phyloP scores from a whole-genome alignment of 2,888 invertebrate genomes.

The Slavum lentiscoides region DNA sequence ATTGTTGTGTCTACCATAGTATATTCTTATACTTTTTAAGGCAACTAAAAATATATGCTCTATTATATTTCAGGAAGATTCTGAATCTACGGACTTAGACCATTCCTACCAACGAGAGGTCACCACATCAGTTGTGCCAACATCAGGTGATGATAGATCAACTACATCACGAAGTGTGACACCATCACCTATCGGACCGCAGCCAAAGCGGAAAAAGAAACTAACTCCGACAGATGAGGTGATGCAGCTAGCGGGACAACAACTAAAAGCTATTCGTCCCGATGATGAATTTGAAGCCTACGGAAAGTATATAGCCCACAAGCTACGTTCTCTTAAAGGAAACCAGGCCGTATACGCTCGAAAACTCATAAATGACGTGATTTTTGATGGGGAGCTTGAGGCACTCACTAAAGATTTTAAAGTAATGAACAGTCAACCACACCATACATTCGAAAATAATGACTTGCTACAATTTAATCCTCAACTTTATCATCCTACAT shows the following conservation, averaged over 20 bases:
- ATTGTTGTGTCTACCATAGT: neutral
- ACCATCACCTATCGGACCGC: constrained; percentile 12
- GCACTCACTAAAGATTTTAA: constrained; percentile 30
- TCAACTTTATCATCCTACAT: constrained; percentile 6
- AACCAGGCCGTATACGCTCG: constrained; percentile 8
- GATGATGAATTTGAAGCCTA: constrained; percentile 22
- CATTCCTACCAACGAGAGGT: constrained; percentile 8
- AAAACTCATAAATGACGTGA: constrained; percentile 29
- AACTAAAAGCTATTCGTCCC: neutral
- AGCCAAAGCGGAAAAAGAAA: constrained; percentile 24
- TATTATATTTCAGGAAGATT: constrained; percentile 27
- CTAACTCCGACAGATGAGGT: constrained; percentile 31
- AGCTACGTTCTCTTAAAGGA: constrained; percentile 22
- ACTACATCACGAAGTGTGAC: constrained; percentile 25
- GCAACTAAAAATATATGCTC: constrained; percentile 14
- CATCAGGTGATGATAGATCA: constrained; percentile 25
- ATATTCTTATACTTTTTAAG: constrained; percentile 8
- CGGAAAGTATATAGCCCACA: constrained; percentile 31
- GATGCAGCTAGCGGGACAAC: constrained; percentile 17
- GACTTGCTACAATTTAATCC: constrained; percentile 19
- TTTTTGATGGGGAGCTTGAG: constrained; percentile 19
- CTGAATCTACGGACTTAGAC: constrained; percentile 21
- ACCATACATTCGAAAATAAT: constrained; percentile 1
- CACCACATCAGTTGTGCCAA: constrained; percentile 14
- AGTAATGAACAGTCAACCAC: constrained; percentile 26